Conservation (phyloP, 2,888 invertebrate genomes). For the Argynnis bischoffii region DNA sequence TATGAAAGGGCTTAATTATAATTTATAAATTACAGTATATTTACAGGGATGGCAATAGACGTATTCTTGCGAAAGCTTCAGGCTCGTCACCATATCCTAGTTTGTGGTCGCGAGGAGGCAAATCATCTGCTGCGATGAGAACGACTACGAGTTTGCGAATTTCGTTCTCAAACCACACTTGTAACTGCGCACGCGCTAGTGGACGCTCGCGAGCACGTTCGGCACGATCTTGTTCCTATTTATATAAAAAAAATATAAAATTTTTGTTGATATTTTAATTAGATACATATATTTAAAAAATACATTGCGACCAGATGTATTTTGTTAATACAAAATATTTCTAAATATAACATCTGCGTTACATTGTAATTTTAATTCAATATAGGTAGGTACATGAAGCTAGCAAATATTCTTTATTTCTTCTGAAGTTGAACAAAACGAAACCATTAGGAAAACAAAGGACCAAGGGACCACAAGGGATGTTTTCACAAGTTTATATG, state of each 20-base stretch:
- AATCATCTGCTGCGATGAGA: conserved; percentile 92
- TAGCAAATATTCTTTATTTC: conserved; percentile 14
- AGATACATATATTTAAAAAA: not conserved
- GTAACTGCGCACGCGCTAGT: conserved; percentile 91
- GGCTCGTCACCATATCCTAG: conserved; percentile 89
- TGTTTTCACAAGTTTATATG: conserved; percentile 45
- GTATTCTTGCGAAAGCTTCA: conserved; percentile 92
- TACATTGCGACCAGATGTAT: conserved; percentile 16
- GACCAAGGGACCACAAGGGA: conserved; percentile 17
- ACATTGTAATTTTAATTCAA: conserved; percentile 16
- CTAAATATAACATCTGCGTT: conserved; percentile 2
- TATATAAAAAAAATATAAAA: conserved; percentile 37
- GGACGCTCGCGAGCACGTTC: conserved; percentile 85
- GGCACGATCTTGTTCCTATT: conserved; percentile 75
- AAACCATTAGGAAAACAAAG: conserved; percentile 15
- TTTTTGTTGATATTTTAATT: not conserved
- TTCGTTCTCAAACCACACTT: conserved; percentile 94
- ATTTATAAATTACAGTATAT: conserved; percentile 48
- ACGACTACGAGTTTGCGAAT: conserved; percentile 92
- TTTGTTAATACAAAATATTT: not conserved
- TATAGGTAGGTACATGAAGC: conserved; percentile 13
- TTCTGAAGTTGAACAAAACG: conserved; percentile 6
- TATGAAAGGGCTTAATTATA: too few species aligned
- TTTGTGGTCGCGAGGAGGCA: conserved; percentile 89
- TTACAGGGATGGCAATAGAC: conserved; percentile 90